Evolutionary conservation across 2,888 invertebrate genomes (phyloP).

Genomic region (Eristalis arbustorum): DNA sequence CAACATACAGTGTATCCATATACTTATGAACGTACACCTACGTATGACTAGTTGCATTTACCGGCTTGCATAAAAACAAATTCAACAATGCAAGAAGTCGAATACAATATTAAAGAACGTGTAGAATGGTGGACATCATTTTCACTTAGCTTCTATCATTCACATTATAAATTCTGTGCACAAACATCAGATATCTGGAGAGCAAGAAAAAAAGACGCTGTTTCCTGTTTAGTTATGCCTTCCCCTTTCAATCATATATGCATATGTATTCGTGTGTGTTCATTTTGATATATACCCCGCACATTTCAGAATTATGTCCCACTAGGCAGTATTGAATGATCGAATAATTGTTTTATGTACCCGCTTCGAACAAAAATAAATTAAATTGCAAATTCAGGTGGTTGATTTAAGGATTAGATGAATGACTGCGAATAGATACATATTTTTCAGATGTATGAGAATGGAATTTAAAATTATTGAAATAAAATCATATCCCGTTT

Average conservation of each 20-base stretch:
- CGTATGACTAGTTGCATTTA: background rate
- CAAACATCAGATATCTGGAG: conserved; percentile 62
- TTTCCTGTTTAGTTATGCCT: conserved; percentile 62
- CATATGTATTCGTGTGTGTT: conserved; percentile 1
- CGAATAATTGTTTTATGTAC: conserved; percentile 1
- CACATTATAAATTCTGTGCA: conserved; percentile 58
- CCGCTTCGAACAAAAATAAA: background rate
- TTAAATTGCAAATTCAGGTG: conserved; percentile 8
- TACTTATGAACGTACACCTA: background rate
- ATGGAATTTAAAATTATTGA: too few relatives aligned
- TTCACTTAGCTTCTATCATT: conserved; percentile 39
- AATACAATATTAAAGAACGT: conserved; percentile 35
- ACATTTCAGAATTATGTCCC: conserved; percentile 32
- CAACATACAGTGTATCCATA: background rate
- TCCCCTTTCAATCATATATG: conserved; percentile 38
- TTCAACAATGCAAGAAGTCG: conserved; percentile 32
- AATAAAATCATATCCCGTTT: too few relatives aligned
- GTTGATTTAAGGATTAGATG: background rate
- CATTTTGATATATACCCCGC: conserved; percentile 24
- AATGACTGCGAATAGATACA: background rate
- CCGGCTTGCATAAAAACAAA: conserved; percentile 7
- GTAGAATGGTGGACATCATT: conserved; percentile 45
- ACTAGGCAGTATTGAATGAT: conserved; percentile 8
- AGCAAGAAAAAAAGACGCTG: conserved; percentile 61
- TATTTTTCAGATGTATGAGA: too few relatives aligned